Percentiles rank a stretch among this genome's conserved stretches.
Conservation (phyloP, 2,113 vertebrate species). For the Camelus bactrianus region DNA sequence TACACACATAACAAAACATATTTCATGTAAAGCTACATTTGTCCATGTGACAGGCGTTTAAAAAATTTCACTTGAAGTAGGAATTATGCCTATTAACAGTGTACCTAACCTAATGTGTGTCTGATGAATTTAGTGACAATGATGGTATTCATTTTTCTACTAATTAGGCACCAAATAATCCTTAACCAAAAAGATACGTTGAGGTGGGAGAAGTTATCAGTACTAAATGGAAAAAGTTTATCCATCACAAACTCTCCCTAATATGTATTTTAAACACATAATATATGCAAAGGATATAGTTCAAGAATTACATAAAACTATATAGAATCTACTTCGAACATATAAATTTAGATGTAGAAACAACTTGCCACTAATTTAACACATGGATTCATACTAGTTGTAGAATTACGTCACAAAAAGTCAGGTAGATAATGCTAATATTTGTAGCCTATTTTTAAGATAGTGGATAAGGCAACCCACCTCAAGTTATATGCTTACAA, state of each 20-base stretch:
- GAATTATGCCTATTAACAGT: conserved; percentile 25
- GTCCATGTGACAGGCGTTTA: neutral
- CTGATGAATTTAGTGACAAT: neutral
- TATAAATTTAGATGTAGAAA: neutral
- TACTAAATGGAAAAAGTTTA: neutral
- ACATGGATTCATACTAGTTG: neutral
- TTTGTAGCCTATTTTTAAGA: conserved; percentile 23
- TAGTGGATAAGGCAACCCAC: neutral
- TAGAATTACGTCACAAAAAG: conserved; percentile 25
- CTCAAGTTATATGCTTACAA: neutral
- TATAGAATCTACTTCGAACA: neutral
- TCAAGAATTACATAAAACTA: conserved; percentile 17
- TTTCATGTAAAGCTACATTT: neutral
- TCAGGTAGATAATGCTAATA: neutral
- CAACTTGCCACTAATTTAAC: neutral
- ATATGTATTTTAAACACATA: conserved; percentile 4
- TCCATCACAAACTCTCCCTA: neutral
- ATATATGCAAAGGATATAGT: neutral
- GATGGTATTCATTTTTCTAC: neutral
- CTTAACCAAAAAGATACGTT: conserved; percentile 19
- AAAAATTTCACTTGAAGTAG: neutral
- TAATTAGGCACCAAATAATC: conserved; percentile 18
- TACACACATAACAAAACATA: neutral
- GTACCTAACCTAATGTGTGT: neutral
- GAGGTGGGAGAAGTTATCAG: neutral